A percentile compares a stretch with the other conserved stretches of the same genome.
phyloP scores from a whole-genome alignment of 30 jellyfish, hydroid and myxozoan species.

The Aurelia sp. region DNA sequence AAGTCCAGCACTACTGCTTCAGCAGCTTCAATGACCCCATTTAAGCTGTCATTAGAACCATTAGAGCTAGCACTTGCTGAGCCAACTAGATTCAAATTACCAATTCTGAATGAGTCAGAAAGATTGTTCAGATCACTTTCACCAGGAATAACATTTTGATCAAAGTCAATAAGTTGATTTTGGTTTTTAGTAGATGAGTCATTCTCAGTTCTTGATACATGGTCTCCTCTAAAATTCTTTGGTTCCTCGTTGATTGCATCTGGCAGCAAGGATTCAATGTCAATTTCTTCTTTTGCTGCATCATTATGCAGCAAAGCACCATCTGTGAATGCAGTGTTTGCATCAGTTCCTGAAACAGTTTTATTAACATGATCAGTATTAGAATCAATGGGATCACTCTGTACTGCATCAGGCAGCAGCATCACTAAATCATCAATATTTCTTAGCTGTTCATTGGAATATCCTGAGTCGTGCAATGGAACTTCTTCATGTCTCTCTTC shows the following conservation, averaged over 20 bases:
- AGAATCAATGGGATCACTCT: conserved; percentile 24
- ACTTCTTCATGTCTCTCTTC: not conserved
- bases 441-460: not conserved
- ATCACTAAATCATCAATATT: conserved; percentile 16
- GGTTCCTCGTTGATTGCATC: conserved; percentile 48
- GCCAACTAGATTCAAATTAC: not conserved
- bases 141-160: not conserved
- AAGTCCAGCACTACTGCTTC: conserved; percentile 36
- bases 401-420: conserved; percentile 45
- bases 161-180: not conserved
- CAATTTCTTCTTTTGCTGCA: conserved; percentile 16
- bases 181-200: not conserved
- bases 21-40: conserved; percentile 40
- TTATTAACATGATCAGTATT: not conserved
- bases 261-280: conserved; percentile 25
- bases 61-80: conserved; percentile 13
- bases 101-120: not conserved
- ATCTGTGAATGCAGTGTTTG: not conserved
- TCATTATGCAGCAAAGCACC: no score
- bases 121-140: not conserved
- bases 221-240: not conserved
- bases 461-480: conserved; percentile 4
- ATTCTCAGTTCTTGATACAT: not conserved
- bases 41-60: conserved; percentile 43
- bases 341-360: not conserved